Base-by-base conservation (phyloP, 2,113 vertebrate genomes). In the Pyrgilauda ruficollis region DNA sequence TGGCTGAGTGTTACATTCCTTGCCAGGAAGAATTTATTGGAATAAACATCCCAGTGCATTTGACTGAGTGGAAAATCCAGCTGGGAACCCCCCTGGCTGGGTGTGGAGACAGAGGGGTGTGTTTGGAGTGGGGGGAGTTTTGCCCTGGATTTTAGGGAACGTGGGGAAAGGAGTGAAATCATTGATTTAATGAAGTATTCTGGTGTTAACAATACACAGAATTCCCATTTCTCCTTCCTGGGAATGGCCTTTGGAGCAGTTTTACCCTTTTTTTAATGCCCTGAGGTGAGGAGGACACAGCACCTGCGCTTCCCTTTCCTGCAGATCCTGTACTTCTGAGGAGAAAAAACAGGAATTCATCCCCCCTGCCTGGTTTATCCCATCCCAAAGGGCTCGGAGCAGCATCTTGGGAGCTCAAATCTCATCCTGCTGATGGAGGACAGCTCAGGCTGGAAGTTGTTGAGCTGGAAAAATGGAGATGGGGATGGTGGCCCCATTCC, bases 251-350 rank as follows among this genome's bases (percentile, higher is more conserved):
- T 28, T 16, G 31, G 8, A 15, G 56, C 43, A 12, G 8, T 37
- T 49, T 16, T 18, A 0, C 4, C 7, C n/a, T 1, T 0, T 28
- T 89, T 13, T 17, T 44, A 7, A 4, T 4, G 43, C 0, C 0
- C 87, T 24, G 49, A 31, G 74, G 55, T 27, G 35, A 35, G 30
- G 5, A 15, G 10, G 72, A 18, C 22, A 2, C 33, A 4, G 52
- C 24, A 15, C 1, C 7, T 11, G 10, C 15, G 0, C 15, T 62
- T 50, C 3, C 43, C 66, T 31, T 39, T 2, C 33, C 7, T 10
- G 39, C 1, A 0, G 9, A 1, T 22, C 46, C 86, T 21, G 55
- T 23, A 0, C 4, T 62, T 24, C 5, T 3, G 11, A n/a, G 85
- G 41, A 49, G 30, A 10, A 47, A 43, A 44, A 12, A 0, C 0